Base-by-base conservation (phyloP, 2,888 invertebrate species). In the Plebejus melissa region DNA sequence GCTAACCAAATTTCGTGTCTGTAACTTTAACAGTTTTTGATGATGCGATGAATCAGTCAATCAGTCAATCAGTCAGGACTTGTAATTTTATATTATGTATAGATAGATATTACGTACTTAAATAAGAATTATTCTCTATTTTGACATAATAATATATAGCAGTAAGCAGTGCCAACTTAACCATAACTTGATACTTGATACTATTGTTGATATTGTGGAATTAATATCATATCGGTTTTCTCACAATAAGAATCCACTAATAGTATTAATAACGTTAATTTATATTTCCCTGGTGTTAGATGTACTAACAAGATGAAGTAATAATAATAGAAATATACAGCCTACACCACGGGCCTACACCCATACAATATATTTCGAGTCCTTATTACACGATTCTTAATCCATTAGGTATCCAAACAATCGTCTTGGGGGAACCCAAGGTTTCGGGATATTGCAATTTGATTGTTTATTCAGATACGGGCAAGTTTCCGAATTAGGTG, bases 391-490 rank as follows among this genome's bases (percentile, higher is more conserved):
- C 13, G 22, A 65, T 65, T 74, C 74, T 46, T 69, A 75, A 76
- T 72, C 72, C 76, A 60, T 76, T 76, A 57, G 36, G 28, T 41
- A 70, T 75, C 28, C 36, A 72, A 60, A 60, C 76, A 76, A 65
- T 76, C 72, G 71, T 75, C 75, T 79, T 70, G 54, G 50, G 69
- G 72, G 76, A 76, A 77, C 77, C 75, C 77, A 74, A 75, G 76
- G 76, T 79, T 79, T 75, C 77, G 79, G 80, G 80, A 84, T 85
- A 85, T 86, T 87, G 85, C 88, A 85, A 89, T 90, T 89, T 88
- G 88, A 90, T 90, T 91, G 90, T 92, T 88, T 91, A 89, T 89
- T 89, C 88, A 88, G 90, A 90, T 88, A 89, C 88, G 88, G 83
- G 83, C 82, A 90, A 93, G 86, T 90, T 90, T 88, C 86, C 87